A percentile compares a stretch with the other conserved stretches of the same genome.
phyloP scores from a whole-genome alignment of 2,888 invertebrate genomes.

The Pseudococcus longispinus region DNA sequence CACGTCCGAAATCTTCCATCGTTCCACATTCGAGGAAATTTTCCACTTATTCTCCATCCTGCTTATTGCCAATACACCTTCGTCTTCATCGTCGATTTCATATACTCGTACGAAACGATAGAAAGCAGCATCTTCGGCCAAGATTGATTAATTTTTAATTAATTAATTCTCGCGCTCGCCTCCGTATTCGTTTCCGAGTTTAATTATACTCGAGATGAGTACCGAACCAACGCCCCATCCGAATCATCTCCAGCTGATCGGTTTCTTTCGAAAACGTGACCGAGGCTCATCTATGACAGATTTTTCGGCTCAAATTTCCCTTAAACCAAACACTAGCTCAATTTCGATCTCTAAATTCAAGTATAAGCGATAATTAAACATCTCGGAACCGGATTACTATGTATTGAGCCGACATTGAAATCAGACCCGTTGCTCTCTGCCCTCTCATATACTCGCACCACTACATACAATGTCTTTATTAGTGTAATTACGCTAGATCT shows the following conservation, averaged over 20 bases:
- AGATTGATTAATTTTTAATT: slow-evolving; percentile 11
- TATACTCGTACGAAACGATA: neutral
- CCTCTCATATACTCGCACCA: neutral
- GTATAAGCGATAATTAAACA: neutral
- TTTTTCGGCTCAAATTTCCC: neutral
- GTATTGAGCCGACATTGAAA: neutral
- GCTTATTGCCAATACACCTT: neutral
- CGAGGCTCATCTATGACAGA: neutral
- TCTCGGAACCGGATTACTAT: neutral
- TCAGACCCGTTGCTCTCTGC: neutral
- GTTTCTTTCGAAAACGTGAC: neutral
- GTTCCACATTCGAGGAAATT: neutral
- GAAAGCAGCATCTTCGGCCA: neutral
- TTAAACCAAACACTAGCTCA: neutral
- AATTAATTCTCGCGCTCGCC: neutral
- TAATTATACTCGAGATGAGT: neutral
- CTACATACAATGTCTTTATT: slow-evolving; percentile 23
- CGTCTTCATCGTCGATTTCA: neutral
- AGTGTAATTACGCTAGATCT: neutral
- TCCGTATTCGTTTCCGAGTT: neutral
- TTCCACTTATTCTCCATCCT: neutral
- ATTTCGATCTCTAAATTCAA: neutral
- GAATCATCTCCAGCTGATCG: neutral
- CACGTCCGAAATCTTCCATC: neutral
- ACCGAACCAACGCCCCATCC: neutral